Evolutionary conservation across 2,797 vertebrate genomes (phyloP).

Genomic region (Myotis vivesi): DNA sequence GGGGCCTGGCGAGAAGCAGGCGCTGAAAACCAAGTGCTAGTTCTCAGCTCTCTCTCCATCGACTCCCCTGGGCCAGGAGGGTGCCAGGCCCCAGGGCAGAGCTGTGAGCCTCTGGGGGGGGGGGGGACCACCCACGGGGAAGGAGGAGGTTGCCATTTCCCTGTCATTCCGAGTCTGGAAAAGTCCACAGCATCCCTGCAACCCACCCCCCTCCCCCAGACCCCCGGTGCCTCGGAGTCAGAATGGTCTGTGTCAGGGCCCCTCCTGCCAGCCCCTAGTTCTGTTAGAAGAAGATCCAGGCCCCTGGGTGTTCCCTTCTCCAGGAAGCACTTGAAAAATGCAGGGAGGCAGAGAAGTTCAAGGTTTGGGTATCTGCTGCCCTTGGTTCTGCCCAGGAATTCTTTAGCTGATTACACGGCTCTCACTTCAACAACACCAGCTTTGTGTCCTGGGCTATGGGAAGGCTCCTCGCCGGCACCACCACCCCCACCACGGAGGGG

Average conservation of each 20-base stretch:
- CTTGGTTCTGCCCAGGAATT: conserved; percentile 86
- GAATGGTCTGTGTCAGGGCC: conserved; percentile 32
- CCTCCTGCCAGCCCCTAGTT: conserved; percentile 78
- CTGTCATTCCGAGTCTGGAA: rapidly evolving
- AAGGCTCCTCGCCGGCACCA: conserved; percentile 62
- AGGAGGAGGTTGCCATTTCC: background rate
- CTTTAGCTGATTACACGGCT: conserved; percentile 88
- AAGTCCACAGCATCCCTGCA: background rate
- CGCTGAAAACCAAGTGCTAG: background rate
- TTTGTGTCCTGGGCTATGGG: conserved; percentile 83
- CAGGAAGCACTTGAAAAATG: conserved; percentile 84
- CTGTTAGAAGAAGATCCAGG: conserved; percentile 84
- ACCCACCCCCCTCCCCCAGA: background rate
- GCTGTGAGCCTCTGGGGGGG: background rate
- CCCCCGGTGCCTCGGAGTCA: background rate
- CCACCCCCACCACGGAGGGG: conserved; percentile 17
- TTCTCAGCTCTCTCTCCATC: background rate
- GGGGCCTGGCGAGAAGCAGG: background rate
- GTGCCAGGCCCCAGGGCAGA: background rate
- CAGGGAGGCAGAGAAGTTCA: conserved; percentile 83
- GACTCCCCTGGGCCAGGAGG: background rate
- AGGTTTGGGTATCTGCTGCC: conserved; percentile 85
- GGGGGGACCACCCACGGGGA: background rate
- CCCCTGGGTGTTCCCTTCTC: conserved; percentile 81
- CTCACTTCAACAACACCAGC: conserved; percentile 85